These are phyloP conservation scores for Pollachius pollachius DNA, from an alignment of 2,113 vertebrate genomes.

Conservation along the genomic window DNA sequence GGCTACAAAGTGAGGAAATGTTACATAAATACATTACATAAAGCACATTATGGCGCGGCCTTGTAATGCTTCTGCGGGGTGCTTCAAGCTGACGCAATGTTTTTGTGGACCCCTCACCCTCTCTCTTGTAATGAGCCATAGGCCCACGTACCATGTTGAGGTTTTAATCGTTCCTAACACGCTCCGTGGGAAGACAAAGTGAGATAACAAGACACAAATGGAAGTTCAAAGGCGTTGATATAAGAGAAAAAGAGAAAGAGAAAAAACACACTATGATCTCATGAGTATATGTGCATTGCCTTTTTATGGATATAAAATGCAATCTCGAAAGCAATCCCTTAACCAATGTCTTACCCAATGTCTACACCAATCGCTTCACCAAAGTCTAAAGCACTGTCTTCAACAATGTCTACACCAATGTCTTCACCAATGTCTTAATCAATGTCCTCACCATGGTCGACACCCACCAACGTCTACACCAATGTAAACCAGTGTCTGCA, in stretches of 20 bases:
- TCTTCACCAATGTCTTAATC: no score
- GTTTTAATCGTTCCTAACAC: conserved; percentile 73
- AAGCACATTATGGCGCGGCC: conserved; percentile 4
- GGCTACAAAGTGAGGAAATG: no score
- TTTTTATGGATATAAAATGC: conserved; percentile 27
- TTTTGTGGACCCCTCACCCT: conserved; percentile 67
- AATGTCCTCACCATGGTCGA: no score
- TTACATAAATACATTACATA: no score
- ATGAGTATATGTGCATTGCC: conserved; percentile 15
- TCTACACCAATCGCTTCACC: no score
- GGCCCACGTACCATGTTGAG: conserved; percentile 67
- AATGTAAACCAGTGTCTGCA: no score
- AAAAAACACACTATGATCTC: conserved; percentile 25
- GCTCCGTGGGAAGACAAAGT: conserved; percentile 70
- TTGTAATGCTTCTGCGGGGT: conserved; percentile 59
- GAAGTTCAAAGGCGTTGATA: conserved; percentile 62
- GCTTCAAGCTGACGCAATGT: conserved; percentile 58
- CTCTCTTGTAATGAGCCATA: conserved; percentile 68
- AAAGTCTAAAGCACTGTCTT: not conserved
- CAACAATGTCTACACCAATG: no score
- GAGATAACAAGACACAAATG: conserved; percentile 70
- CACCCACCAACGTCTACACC: no score
- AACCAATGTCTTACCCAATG: no score
- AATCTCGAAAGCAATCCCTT: conserved; percentile 1
- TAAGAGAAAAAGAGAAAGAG: conserved; percentile 29